Evolutionary conservation across 2,888 invertebrate genomes (phyloP).

Genomic region (Leptopilina drosophilae): DNA sequence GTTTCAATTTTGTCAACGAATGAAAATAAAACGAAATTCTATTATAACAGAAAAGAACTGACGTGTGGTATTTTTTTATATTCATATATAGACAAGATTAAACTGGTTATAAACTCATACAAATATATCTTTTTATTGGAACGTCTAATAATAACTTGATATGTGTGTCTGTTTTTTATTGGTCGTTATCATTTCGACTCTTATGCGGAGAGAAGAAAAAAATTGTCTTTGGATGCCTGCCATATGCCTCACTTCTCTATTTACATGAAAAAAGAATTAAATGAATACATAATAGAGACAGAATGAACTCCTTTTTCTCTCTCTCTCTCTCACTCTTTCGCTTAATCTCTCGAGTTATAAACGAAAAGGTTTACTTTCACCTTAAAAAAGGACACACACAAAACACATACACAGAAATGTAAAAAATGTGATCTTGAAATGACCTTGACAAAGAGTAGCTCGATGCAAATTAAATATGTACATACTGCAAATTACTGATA

Average conservation of each 20-base stretch:
- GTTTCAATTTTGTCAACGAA: not conserved
- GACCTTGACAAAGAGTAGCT: slow-evolving; percentile 11
- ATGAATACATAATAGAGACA: not conserved
- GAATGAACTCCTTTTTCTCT: not conserved
- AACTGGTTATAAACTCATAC: no score
- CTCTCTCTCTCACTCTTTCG: not conserved
- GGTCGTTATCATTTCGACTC: slow-evolving; percentile 4
- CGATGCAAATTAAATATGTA: not conserved
- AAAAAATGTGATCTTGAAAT: slow-evolving; percentile 8
- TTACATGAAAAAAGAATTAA: slow-evolving; percentile 21
- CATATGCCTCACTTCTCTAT: not conserved
- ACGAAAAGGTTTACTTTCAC: not conserved
- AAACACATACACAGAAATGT: no score
- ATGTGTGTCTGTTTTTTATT: slow-evolving; percentile 12
- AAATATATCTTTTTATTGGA: slow-evolving; percentile 11
- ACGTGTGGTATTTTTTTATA: slow-evolving; percentile 1
- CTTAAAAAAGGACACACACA: not conserved
- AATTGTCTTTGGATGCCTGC: not conserved
- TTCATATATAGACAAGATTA: slow-evolving; percentile 7
- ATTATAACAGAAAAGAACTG: not conserved
- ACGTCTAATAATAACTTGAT: not conserved
- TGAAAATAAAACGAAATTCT: slow-evolving; percentile 2
- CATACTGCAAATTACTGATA: slow-evolving; percentile 5
- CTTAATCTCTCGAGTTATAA: not conserved
- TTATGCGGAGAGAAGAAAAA: not conserved